Evolutionary conservation across 2,113 vertebrate genomes (phyloP), one percentile per base, ranked within the genome.

Genomic region (Tetraodon nigroviridis): DNA sequence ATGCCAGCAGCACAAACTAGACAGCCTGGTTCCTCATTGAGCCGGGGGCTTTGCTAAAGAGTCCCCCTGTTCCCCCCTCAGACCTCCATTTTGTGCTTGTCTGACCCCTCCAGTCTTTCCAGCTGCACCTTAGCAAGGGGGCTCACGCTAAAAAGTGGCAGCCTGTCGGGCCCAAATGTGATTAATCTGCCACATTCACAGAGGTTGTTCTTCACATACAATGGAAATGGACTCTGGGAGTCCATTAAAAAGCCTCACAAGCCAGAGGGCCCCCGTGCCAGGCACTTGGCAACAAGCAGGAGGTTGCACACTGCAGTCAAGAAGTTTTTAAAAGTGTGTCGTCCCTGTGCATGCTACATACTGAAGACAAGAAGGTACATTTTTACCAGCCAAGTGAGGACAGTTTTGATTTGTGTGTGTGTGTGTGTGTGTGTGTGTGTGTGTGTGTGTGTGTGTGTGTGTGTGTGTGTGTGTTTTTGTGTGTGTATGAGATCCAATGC

Each of bases 151-250:
- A 56, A 76, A 88, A 92, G 88, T 85, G 85, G 75, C 84, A 89
- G 88, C 92, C 90, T 91, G 91, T 94, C 86, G 67, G 60, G 17
- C 16, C 83, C 84, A 91, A 90, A 91, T 93, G 91, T 95, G 93
- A 96, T 96, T 94, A 92, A 96, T 95, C 93, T 94, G 90, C 84
- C 76, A 87, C 86, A 92, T 93, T 95, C 91, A 92, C 76, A 56
- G 14, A 80, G 78, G 83, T 89, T 90, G 89, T 89, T 83, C 89
- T 84, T 79, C 67, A 53, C 67, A 84, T 80, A 94, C 91, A 94
- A 95, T 91, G 73, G 84, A 79, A 93, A 95, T 92, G 90, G 88
- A 93, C 90, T 83, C 80, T 83, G 67, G 85, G 87, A 93, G 91
- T 93, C 90, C 82, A 94, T 93, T 88, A 89, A 92, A 90, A 91